Base-by-base conservation (phyloP, 2,113 vertebrate genomes). In the Carollia perspicillata region DNA sequence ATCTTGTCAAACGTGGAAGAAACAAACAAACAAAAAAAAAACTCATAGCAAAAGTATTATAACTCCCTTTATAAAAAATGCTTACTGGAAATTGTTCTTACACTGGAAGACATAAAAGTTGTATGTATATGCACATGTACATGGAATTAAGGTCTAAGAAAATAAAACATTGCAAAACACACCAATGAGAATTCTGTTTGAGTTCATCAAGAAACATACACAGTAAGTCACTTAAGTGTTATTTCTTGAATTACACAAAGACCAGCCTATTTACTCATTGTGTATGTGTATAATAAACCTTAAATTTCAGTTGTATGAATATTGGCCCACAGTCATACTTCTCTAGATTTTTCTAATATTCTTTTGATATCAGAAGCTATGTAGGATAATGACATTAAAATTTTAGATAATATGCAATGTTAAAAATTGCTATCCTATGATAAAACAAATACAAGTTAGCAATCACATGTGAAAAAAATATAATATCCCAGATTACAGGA, bases 401-500 rank as follows among this genome's bases (percentile, higher is more conserved):
- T 71, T 71, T 49, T 80, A 35, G 9, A 81, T 51, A 88, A 93
- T 5, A 84, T 14, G 1, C 4, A 69, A 40, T 51, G 12, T 26
- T n/a, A 75, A 23, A 40, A 81, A 68, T 22, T 71, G 18, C 22
- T 81, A 66, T 20, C 6, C 35, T 51, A 11, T 81, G 18, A 42
- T 37, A 68, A 58, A 53, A 77, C 20, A 93, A 96, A 92, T 10
- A 93, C 33, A 97, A 97, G 87, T 42, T 18, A 94, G 80, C 4
- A 53, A 49, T 84, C 35, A 26, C 40, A 69, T 37, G 3, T 75
- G 44, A 53, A 74, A 96, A 30, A 79, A 58, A 44, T 16, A 58
- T 55, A 55, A 71, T 17, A 77, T 55, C n/a, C 20, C 6, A 47
- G 35, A 60, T 69, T 6, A 66, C 30, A 84, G 26, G 37, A 84